A percentile compares a stretch with the other conserved stretches of the same genome.
These are phyloP conservation scores for Mayetiola destructor DNA, from an alignment of 2,888 invertebrate species.

Conservation along the genomic window DNA sequence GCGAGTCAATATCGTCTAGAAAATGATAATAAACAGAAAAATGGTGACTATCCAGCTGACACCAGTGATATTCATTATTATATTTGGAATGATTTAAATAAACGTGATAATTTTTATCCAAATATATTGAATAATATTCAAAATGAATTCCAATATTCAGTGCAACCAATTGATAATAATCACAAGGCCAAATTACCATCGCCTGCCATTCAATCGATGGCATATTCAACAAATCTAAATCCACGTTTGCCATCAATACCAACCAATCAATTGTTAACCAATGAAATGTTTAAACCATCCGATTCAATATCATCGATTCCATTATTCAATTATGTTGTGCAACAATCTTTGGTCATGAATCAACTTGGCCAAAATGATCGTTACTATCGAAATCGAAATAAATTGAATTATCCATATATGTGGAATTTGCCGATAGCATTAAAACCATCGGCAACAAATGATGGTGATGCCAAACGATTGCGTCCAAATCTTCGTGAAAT, in stretches of 20 bases:
- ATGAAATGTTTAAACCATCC: background rate
- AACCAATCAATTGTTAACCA: background rate
- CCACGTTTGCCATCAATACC: background rate
- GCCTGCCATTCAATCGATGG: background rate
- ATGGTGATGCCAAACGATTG: no score
- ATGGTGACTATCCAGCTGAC: no score
- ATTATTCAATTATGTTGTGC: no score
- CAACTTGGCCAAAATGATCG: no score
- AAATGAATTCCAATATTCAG: background rate
- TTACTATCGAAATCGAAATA: no score
- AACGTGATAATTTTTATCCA: background rate
- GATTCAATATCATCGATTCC: no score
- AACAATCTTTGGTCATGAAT: no score
- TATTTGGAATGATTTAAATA: conserved; percentile 8
- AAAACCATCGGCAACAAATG: no score
- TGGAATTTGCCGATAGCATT: no score
- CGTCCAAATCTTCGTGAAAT: background rate
- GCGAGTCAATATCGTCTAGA: no score
- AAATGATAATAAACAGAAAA: no score
- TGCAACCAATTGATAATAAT: background rate
- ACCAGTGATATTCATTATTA: background rate
- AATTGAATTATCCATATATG: no score
- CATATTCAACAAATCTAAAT: background rate
- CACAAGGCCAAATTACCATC: background rate
- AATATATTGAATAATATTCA: background rate